A percentile compares a stretch with the other conserved stretches of the same genome.
These are phyloP conservation scores for Habrosyne pyritoides DNA, from an alignment of 2,888 invertebrate species.

Conservation along the genomic window DNA sequence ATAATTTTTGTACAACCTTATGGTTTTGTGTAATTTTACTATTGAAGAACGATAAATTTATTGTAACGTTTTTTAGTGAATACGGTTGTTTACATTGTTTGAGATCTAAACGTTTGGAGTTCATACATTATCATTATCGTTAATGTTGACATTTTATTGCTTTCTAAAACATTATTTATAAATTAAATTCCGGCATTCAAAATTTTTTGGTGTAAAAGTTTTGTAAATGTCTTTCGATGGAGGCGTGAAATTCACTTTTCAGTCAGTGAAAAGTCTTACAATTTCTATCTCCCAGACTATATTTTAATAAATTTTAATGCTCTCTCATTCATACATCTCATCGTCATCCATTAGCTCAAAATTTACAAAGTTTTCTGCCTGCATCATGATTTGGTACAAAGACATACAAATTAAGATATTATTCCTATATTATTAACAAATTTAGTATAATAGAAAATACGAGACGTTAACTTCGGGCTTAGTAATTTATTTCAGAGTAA, in stretches of 20 bases:
- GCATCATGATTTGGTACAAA: constrained; percentile 78
- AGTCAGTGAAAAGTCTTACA: constrained; percentile 59
- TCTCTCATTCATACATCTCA: constrained; percentile 54
- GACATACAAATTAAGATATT: constrained; percentile 79
- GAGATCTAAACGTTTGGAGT: not conserved
- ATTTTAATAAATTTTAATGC: constrained; percentile 41
- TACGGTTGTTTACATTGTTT: not conserved
- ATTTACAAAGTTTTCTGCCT: constrained; percentile 51
- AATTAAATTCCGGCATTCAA: constrained; percentile 58
- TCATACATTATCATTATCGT: not conserved
- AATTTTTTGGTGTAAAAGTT: constrained; percentile 72
- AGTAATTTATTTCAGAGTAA: constrained; percentile 75
- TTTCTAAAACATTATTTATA: not conserved
- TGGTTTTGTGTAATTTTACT: not conserved
- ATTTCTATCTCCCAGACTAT: constrained; percentile 57
- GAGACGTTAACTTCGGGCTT: constrained; percentile 48
- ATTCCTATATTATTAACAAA: constrained; percentile 74
- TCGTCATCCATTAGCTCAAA: constrained; percentile 53
- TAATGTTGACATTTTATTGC: constrained; percentile 2
- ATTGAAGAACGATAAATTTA: not conserved
- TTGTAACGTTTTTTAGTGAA: not conserved
- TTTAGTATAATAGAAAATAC: constrained; percentile 55
- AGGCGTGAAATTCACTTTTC: constrained; percentile 71
- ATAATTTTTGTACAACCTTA: constrained; percentile 6
- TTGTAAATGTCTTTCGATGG: constrained; percentile 61